These are phyloP conservation scores for Calidris pugnax DNA, from an alignment of 2,113 vertebrate genomes.

Conservation along the genomic window DNA sequence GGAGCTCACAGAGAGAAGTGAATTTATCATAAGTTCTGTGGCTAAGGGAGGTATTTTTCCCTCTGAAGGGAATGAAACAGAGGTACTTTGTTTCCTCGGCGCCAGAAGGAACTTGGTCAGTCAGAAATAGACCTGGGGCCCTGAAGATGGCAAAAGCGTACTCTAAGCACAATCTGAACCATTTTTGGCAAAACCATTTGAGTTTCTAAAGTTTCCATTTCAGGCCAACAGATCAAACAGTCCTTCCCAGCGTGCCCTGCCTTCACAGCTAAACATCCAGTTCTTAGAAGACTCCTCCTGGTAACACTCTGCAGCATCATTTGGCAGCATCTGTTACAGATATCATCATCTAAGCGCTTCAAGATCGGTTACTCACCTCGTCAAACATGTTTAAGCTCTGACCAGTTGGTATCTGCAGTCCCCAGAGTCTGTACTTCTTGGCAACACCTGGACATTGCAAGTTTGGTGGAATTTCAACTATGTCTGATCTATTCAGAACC, in stretches of 20 bases:
- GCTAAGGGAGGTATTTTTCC: not conserved
- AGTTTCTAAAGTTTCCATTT: not conserved
- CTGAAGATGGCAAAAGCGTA: not conserved
- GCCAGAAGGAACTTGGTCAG: not conserved
- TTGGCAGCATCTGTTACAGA: not conserved
- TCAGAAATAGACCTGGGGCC: not conserved
- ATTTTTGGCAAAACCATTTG: not conserved
- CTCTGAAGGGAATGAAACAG: not conserved
- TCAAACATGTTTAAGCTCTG: slow-evolving; percentile 72
- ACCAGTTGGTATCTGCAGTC: slow-evolving; percentile 65
- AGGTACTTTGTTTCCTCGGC: not conserved
- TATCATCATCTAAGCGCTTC: not conserved
- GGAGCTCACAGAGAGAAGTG: not conserved
- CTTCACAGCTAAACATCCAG: not conserved
- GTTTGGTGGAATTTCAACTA: slow-evolving; percentile 76
- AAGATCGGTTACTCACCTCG: slow-evolving; percentile 65
- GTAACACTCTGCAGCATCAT: not conserved
- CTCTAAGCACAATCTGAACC: not conserved
- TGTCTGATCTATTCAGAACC: slow-evolving; percentile 70
- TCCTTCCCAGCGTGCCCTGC: not conserved
- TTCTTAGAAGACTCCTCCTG: not conserved
- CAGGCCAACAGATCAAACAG: not conserved
- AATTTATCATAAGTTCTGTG: not conserved
- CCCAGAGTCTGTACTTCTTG: slow-evolving; percentile 79
- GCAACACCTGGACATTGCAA: slow-evolving; percentile 69